Evolutionary conservation across 2,113 vertebrate genomes (phyloP), one percentile per base, ranked within the genome.

Genomic region (Gyps fulvus): DNA sequence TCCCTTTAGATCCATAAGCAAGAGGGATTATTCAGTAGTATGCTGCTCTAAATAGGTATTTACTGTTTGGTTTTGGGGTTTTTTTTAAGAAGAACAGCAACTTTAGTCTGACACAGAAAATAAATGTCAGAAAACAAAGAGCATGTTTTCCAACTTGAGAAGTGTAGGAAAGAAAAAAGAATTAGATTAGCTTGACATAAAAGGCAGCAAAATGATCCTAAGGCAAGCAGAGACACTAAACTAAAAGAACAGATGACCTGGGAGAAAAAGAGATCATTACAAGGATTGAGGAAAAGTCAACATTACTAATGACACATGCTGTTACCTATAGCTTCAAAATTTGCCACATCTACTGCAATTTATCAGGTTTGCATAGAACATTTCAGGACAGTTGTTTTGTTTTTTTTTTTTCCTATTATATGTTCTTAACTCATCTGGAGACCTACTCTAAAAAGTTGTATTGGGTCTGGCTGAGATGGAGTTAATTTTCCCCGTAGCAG

Each of bases 341-440:
- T 25, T 58, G 19, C 38, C 17, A 38, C 13, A 74, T 20, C 26
- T 81, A 57, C 21, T 73, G 50, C 42, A 58, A 70, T 74, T 83
- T 45, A 95, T 69, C 40, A 50, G 9, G 67, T 72, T 83, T 95
- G 22, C 26, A 78, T 4, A 58, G 49, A 89, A 72, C 2, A 5
- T 47, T 87, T 86, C 36, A 78, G 57, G 32, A 74, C 19, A 80
- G 7, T 43, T 36, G 36, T 36, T 36, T 36, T 36, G 7, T 23
- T 21, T 12, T 1, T n/a, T 18, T 14, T 1, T 32, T 31, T 31
- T 40, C 6, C 9, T 47, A 9, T 29, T 54, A 0, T 25, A 36
- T 12, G 7, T 45, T 87, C 31, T 81, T 58, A 85, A 70, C 15
- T 89, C 10, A 73, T 49, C 42, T 79, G 43, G 52, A 93, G 42